Conservation (phyloP, 2,888 invertebrate species). For the Pseudococcus jackbeardsleyi region DNA sequence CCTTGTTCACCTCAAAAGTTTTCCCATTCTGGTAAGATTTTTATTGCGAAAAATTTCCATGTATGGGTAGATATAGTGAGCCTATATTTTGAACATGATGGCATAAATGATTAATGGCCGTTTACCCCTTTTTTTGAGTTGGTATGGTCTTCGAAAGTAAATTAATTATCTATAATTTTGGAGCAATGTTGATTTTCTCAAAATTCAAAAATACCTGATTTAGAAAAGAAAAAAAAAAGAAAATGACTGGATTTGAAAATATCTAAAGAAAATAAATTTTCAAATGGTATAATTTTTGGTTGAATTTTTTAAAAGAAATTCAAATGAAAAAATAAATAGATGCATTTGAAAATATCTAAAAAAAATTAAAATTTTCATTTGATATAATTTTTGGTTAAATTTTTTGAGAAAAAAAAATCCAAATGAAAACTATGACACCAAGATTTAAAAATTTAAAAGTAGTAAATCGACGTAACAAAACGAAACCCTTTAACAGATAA, state of each 20-base stretch:
- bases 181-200: background rate
- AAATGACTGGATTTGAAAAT: too few relatives aligned
- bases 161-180: background rate
- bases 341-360: background rate
- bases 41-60: background rate
- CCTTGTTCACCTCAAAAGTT: slow-evolving; percentile 15
- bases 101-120: background rate
- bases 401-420: too few relatives aligned
- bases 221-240: too few relatives aligned
- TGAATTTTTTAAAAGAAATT: too few relatives aligned
- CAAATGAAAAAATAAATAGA: background rate
- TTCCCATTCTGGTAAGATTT: background rate
- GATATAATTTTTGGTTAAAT: too few relatives aligned
- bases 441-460: too few relatives aligned
- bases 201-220: background rate
- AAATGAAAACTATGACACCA: background rate
- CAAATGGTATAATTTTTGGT: too few relatives aligned
- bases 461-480: too few relatives aligned
- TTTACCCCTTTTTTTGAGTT: background rate
- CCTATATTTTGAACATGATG: background rate
- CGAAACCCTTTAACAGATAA: background rate
- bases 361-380: too few relatives aligned
- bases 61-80: background rate
- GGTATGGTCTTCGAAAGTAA: background rate
- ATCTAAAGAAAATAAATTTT: too few relatives aligned